phyloP scores from a whole-genome alignment of 2,113 vertebrate species.

The Platichthys stellatus region DNA sequence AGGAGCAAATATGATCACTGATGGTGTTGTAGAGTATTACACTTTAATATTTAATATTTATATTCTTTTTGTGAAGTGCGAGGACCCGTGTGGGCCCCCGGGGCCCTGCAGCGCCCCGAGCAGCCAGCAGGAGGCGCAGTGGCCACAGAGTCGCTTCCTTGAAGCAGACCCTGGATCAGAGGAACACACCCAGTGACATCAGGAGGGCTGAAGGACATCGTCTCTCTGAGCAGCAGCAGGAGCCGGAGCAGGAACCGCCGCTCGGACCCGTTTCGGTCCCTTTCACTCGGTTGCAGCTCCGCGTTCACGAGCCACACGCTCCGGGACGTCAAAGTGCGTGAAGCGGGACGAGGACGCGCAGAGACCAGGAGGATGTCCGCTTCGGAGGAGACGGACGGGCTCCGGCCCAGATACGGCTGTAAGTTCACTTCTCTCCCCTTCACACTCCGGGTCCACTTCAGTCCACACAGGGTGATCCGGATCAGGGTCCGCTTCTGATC shows the following conservation, averaged over 20 bases:
- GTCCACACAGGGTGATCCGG: neutral
- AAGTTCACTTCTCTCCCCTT: conserved; percentile 57
- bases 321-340: too few species aligned
- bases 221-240: conserved; percentile 12
- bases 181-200: conserved; percentile 85
- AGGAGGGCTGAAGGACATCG: conserved; percentile 24
- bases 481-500: neutral
- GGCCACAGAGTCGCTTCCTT: conserved; percentile 72
- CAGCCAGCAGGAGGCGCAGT: conserved; percentile 70
- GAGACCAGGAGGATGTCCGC: conserved; percentile 77
- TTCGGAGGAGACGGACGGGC: conserved; percentile 83
- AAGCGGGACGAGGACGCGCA: conserved; percentile 32
- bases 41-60: too few species aligned
- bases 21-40: too few species aligned
- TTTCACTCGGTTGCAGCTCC: neutral
- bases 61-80: too few species aligned
- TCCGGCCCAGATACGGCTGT: conserved; percentile 84
- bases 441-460: neutral
- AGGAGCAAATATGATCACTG: too few species aligned
- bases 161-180: conserved; percentile 74
- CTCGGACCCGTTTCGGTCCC: neutral
- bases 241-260: neutral
- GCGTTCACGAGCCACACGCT: neutral
- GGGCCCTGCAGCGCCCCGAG: neutral
- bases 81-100: too few species aligned